Evolutionary conservation across 2,888 invertebrate species (phyloP).

Genomic region (Hymenopus coronatus): DNA sequence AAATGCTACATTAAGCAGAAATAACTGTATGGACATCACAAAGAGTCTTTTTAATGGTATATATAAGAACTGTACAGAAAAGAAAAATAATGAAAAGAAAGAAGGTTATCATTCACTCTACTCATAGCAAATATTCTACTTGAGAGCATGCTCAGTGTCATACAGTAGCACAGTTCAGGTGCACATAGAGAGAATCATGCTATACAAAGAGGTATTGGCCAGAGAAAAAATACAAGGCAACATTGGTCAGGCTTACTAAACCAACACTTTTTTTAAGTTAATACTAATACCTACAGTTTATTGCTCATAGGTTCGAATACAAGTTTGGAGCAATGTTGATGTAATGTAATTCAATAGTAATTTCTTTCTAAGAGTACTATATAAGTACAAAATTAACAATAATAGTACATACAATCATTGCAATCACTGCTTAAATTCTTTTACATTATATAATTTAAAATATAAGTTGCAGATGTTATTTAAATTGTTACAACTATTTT

Average conservation of each 20-base stretch:
- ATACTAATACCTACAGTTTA: no score
- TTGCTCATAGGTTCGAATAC: no score
- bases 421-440: no score
- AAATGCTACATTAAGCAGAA: neutral
- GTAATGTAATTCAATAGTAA: no score
- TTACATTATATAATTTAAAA: no score
- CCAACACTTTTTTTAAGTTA: no score
- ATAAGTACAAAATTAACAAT: no score
- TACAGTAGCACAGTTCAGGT: neutral
- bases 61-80: neutral
- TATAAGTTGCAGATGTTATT: no score
- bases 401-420: no score
- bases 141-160: neutral
- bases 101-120: neutral
- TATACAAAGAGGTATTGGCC: neutral
- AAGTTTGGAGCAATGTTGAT: no score
- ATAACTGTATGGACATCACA: neutral
- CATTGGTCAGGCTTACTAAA: neutral
- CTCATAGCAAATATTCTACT: neutral
- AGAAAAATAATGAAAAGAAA: neutral
- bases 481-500: no score
- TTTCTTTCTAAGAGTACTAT: no score
- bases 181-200: neutral
- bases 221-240: neutral
- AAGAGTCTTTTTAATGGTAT: neutral